Evolutionary conservation across 2,113 vertebrate species (phyloP), one percentile per base, ranked within the genome.

Genomic region (Pagrus major): DNA sequence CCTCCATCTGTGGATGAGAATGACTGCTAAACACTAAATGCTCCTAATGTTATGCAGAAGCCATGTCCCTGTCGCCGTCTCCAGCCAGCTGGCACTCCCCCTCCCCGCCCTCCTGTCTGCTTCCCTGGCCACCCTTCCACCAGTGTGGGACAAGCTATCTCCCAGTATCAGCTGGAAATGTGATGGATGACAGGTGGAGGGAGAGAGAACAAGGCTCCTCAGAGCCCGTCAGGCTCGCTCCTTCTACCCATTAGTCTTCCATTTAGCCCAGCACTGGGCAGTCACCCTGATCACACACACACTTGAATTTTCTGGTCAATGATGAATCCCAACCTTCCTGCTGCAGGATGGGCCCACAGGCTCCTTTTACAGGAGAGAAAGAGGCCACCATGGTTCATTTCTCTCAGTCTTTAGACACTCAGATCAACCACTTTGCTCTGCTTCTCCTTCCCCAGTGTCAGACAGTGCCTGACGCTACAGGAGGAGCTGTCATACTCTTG

Each of bases 211-310:
- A 93, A 76, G 86, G 78, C 87, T 68, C 92, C 94, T 95, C 73
- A 84, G 90, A 87, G 80, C 88, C 85, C 88, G 94, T 95, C 97
- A 61, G 77, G 54, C 87, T 75, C 76, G 73, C 83, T 94, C 89
- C 74, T 76, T 49, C 63, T 73, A 44, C 66, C 93, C 95, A 95
- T 90, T 94, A 92, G 90, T 94, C 93, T 93, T 90, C 78, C 75
- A 81, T 93, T 94, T 93, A 87, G 74, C 75, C 80, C 78, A 76
- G 89, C 86, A 33, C 46, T 68, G 44, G 71, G 83, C 90, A 84
- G 89, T 93, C 93, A 92, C 93, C 90, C 63, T 35, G 76, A 91
- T 80, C 80, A 80, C 92, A 81, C 46, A 84, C 78, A 86, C 65
- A 71, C 89, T 81, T 72, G 91, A 87, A 86, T 93, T 93, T 73